phyloP scores from a whole-genome alignment of 2,113 vertebrate species.

The Semicossyphus pulcher region DNA sequence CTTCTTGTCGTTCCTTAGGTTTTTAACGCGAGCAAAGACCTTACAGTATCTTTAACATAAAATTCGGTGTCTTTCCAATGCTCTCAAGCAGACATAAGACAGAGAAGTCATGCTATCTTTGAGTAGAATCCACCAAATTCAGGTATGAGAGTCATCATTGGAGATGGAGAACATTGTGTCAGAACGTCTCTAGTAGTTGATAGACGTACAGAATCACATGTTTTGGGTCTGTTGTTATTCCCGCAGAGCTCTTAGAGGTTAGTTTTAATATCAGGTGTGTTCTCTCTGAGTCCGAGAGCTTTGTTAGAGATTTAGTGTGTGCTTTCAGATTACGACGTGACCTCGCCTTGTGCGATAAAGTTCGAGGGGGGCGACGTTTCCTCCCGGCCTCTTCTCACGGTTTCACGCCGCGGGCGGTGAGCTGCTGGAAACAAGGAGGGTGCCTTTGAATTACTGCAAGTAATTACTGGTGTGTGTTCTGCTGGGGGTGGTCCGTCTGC shows the following conservation, averaged over 20 bases:
- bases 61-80: too few relatives aligned
- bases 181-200: neutral
- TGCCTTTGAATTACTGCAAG: conserved; percentile 62
- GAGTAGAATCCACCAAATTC: too few relatives aligned
- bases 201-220: neutral
- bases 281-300: neutral
- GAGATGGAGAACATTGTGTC: too few relatives aligned
- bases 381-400: conserved; percentile 39
- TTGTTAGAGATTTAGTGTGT: conserved; percentile 14
- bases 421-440: conserved; percentile 47
- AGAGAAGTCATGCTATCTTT: too few relatives aligned
- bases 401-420: conserved; percentile 24
- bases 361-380: conserved; percentile 11
- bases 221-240: neutral
- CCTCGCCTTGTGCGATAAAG: conserved; percentile 35
- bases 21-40: too few relatives aligned
- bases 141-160: too few relatives aligned
- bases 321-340: conserved; percentile 25
- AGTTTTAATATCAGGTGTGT: conserved; percentile 2
- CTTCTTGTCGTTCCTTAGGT: too few relatives aligned
- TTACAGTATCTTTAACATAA: too few relatives aligned
- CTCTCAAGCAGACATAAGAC: too few relatives aligned
- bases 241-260: neutral
- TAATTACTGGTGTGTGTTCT: conserved; percentile 65
- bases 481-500: conserved; percentile 48